phyloP scores from a whole-genome alignment of 2,797 vertebrate genomes.

The Argyrosomus regius region DNA sequence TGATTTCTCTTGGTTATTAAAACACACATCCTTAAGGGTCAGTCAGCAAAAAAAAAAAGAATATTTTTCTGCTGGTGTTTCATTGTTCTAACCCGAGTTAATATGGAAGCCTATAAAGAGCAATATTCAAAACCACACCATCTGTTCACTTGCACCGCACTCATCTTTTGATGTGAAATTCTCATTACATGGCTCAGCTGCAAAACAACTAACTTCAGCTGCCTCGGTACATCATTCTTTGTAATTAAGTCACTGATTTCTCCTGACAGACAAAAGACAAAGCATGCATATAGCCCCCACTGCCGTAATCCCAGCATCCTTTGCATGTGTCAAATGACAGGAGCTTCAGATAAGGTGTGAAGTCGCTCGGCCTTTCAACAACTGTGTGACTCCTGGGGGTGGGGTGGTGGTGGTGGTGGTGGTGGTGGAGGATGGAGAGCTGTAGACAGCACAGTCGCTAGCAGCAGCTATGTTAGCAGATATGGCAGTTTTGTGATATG shows the following conservation, averaged over 20 bases:
- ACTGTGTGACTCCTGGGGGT: conserved; percentile 35
- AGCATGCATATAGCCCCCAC: conserved; percentile 18
- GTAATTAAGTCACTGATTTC: conserved; percentile 62
- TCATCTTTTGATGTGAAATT: conserved; percentile 55
- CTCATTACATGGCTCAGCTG: conserved; percentile 71
- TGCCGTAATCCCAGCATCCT: conserved; percentile 50
- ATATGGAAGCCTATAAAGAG: conserved; percentile 46
- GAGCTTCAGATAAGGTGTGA: conserved; percentile 57
- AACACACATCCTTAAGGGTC: conserved; percentile 24
- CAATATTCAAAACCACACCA: conserved; percentile 55
- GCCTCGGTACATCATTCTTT: conserved; percentile 58
- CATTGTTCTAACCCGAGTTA: conserved; percentile 39
- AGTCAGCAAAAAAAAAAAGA: not conserved
- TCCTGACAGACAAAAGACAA: conserved; percentile 61
- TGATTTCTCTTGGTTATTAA: conserved; percentile 43
- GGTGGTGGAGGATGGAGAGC: conserved; percentile 4
- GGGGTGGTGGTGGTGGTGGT: too few species aligned
- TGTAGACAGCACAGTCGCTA: conserved; percentile 6
- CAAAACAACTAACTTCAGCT: conserved; percentile 62
- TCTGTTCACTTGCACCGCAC: conserved; percentile 55
- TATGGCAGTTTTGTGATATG: conserved; percentile 59
- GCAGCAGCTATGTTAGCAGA: conserved; percentile 60
- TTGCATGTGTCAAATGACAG: conserved; percentile 57
- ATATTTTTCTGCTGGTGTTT: not conserved
- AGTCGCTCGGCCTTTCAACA: conserved; percentile 57